phyloP scores from a whole-genome alignment of 1,140 invertebrate genomes.

The Bombus pascuorum region DNA sequence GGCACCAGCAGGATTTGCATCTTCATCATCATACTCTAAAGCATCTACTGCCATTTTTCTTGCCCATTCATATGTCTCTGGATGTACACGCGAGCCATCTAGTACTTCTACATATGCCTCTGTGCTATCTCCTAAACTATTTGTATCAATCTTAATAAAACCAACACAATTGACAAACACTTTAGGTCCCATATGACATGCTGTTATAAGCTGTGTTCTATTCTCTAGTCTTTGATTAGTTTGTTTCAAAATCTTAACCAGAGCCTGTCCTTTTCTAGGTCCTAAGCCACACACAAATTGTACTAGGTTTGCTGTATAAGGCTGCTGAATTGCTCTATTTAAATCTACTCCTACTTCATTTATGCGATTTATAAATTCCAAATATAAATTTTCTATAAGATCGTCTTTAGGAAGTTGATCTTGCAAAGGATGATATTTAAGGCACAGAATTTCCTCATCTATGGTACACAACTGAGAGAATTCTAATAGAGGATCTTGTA shows the following conservation, averaged over 20 bases:
- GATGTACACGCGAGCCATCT: constrained; percentile 98
- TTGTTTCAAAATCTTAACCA: constrained; percentile 96
- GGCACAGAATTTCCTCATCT: constrained; percentile 97
- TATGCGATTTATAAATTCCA: constrained; percentile 96
- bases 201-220: constrained; percentile 96
- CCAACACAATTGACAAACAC: constrained; percentile 99
- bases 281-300: constrained; percentile 99
- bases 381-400: constrained; percentile 91
- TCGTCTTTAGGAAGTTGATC: constrained; percentile 94
- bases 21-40: constrained; percentile 98
- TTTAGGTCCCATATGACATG: constrained; percentile 98
- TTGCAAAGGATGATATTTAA: constrained; percentile 90
- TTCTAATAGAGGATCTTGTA: constrained; percentile 98
- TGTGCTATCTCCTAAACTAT: constrained; percentile 96
- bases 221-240: constrained; percentile 97
- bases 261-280: constrained; percentile 94
- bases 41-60: constrained; percentile 99
- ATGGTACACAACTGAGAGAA: constrained; percentile 97
- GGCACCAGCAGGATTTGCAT: constrained; percentile 97
- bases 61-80: constrained; percentile 99
- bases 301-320: constrained; percentile 93
- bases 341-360: constrained; percentile 99
- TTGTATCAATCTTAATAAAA: constrained; percentile 99
- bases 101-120: constrained; percentile 98
- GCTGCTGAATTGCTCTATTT: constrained; percentile 95